Evolutionary conservation across 2,113 vertebrate species (phyloP).

Genomic region (Coptodon rendalli): DNA sequence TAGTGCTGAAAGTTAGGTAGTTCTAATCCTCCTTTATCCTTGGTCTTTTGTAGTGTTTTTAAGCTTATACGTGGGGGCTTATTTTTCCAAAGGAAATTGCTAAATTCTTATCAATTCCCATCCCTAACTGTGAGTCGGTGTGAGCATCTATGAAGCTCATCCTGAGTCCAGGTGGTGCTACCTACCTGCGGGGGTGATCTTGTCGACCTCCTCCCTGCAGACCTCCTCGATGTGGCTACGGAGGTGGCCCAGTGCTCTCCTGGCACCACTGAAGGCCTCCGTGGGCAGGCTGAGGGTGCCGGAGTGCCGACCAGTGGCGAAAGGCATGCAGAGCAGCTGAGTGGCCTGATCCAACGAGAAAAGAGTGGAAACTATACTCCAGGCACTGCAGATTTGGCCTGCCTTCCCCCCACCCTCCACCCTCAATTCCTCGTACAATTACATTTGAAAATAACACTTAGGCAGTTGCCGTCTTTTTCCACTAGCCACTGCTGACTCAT

Average conservation of each 20-base stretch:
- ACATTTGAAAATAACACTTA: conserved; percentile 14
- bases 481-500: conserved; percentile 17
- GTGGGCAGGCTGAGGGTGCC: conserved; percentile 4
- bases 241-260: conserved; percentile 44
- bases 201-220: conserved; percentile 62
- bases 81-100: too few relatives aligned
- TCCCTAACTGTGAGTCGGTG: rapidly evolving
- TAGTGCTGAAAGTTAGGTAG: too few relatives aligned
- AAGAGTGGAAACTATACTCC: not conserved
- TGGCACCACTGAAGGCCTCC: conserved; percentile 44
- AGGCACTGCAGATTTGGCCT: not conserved
- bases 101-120: not conserved
- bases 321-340: conserved; percentile 39
- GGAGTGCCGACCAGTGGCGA: conserved; percentile 4
- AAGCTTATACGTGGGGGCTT: too few relatives aligned
- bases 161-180: not conserved
- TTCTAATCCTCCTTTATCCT: too few relatives aligned
- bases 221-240: conserved; percentile 60
- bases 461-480: not conserved
- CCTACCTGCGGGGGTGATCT: conserved; percentile 49
- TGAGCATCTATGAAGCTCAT: not conserved
- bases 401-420: not conserved
- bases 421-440: not conserved
- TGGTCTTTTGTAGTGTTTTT: too few relatives aligned
- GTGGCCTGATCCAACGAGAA: conserved; percentile 29